Conservation (phyloP, 1,140 invertebrate genomes). For the Aphidius gifuensis region DNA sequence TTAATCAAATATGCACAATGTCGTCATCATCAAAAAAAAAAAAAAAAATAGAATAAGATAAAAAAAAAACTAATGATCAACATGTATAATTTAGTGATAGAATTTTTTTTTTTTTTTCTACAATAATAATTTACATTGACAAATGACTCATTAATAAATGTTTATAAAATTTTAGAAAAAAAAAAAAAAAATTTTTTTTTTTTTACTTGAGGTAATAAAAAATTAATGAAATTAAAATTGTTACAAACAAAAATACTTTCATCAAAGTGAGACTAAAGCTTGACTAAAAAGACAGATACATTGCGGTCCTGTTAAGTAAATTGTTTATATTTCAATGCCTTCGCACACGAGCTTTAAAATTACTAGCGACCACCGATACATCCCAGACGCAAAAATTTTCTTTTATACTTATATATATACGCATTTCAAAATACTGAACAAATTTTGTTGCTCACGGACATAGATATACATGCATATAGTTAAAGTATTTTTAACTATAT, state of each 20-base stretch:
- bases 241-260: conserved; percentile 4
- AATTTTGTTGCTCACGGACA: neutral
- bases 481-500: no score
- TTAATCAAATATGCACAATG: no score
- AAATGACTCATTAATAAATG: neutral
- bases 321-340: conserved; percentile 22
- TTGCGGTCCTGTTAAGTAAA: conserved; percentile 26
- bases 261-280: conserved; percentile 17
- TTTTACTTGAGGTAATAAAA: neutral
- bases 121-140: neutral
- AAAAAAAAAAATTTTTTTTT: no score
- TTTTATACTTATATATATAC: neutral
- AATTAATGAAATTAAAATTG: conserved; percentile 6
- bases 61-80: no score
- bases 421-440: conserved; percentile 16
- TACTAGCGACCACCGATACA: conserved; percentile 17
- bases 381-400: conserved; percentile 5
- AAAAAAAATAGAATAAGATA: no score
- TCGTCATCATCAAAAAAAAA: no score
- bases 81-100: no score
- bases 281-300: conserved; percentile 17
- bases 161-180: no score
- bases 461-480: neutral
- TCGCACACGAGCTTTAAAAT: conserved; percentile 22
- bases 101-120: no score